These are phyloP conservation scores for Clarias pachynema DNA, from an alignment of 2,797 vertebrate species.

Conservation along the genomic window DNA sequence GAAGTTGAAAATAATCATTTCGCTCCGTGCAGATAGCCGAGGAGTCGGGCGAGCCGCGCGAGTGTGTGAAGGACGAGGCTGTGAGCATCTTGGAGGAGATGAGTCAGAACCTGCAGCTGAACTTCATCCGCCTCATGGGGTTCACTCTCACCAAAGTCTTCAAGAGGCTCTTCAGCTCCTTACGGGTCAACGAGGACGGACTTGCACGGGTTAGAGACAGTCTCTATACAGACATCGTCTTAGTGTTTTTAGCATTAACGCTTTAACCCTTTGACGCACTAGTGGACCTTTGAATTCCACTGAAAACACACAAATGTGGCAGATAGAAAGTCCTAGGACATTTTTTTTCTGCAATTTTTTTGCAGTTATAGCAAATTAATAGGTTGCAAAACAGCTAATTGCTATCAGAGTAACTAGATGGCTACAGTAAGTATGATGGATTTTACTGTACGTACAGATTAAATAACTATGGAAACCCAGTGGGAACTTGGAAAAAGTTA, in stretches of 20 bases:
- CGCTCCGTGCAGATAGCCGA: slow-evolving; percentile 73
- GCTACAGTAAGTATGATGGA: not conserved
- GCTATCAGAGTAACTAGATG: not conserved
- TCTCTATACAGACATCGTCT: not conserved
- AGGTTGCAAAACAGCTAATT: no score
- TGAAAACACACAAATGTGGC: not conserved
- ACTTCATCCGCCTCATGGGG: slow-evolving; percentile 85
- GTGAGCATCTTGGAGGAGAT: slow-evolving; percentile 86
- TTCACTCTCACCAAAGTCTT: slow-evolving; percentile 87
- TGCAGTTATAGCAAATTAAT: not conserved
- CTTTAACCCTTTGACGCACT: not conserved
- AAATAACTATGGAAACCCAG: not conserved
- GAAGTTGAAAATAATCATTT: not conserved
- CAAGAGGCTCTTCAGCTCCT: slow-evolving; percentile 85
- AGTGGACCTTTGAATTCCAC: not conserved
- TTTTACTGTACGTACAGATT: not conserved
- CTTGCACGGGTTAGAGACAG: slow-evolving; percentile 81
- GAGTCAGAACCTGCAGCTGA: slow-evolving; percentile 89
- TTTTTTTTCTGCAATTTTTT: not conserved
- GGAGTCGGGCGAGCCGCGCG: slow-evolving; percentile 78
- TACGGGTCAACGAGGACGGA: slow-evolving; percentile 91
- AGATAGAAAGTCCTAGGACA: no score
- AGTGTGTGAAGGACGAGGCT: slow-evolving; percentile 82
- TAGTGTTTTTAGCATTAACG: not conserved
- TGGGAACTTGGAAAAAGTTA: not conserved